These are phyloP conservation scores for Xerus inauris DNA, from an alignment of 2,113 vertebrate genomes.

Conservation along the genomic window DNA sequence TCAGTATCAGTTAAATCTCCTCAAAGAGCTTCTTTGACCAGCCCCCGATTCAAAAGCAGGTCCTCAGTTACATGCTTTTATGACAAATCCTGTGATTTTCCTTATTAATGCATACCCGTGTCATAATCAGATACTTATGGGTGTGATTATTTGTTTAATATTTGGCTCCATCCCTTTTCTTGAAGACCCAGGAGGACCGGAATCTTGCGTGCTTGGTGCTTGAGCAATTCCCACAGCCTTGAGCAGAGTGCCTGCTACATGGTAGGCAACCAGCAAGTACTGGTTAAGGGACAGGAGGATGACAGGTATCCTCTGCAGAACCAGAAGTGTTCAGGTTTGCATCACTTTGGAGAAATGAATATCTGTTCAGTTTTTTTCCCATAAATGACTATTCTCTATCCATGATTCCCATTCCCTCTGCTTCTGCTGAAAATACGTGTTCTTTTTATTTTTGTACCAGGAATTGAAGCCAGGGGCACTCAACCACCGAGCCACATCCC, in stretches of 20 bases:
- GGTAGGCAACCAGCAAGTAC: background rate
- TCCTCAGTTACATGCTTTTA: background rate
- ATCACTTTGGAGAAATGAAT: background rate
- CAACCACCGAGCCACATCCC: too few relatives aligned
- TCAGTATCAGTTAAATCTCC: background rate
- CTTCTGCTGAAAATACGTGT: background rate
- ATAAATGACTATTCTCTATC: background rate
- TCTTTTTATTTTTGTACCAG: too few relatives aligned
- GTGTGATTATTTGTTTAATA: background rate
- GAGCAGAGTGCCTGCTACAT: background rate
- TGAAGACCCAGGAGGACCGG: background rate
- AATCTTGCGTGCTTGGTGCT: background rate
- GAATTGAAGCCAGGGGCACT: too few relatives aligned
- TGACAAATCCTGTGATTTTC: background rate
- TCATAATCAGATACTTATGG: background rate
- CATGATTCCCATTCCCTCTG: background rate
- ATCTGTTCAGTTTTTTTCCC: background rate
- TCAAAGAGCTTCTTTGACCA: background rate
- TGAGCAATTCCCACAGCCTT: background rate
- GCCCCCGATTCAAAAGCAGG: too few relatives aligned
- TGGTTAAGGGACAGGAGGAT: background rate
- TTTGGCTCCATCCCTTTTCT: background rate
- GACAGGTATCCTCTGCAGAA: background rate
- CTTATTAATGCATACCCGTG: background rate
- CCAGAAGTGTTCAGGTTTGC: background rate